Conservation (phyloP, 2,888 invertebrate species). For the Drosophila neotestacea region DNA sequence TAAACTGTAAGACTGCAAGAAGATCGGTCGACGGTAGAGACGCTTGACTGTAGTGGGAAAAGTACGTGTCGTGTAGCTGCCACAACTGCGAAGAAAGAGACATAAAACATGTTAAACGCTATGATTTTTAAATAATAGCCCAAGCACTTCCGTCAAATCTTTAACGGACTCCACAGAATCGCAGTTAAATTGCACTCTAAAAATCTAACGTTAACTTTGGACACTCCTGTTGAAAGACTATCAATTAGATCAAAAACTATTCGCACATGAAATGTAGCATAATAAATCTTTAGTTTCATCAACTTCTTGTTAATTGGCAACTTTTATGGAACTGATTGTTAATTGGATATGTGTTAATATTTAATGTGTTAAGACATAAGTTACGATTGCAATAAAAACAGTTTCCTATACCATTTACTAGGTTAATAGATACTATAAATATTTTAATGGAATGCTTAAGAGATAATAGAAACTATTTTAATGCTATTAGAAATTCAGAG, state of each 20-base stretch:
- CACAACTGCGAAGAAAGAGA: conserved; percentile 8
- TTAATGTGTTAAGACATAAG: background rate
- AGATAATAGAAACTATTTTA: too few relatives aligned
- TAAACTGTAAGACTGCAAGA: conserved; percentile 59
- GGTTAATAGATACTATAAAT: background rate
- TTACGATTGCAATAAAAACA: background rate
- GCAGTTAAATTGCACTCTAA: conserved; percentile 38
- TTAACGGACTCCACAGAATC: conserved; percentile 20
- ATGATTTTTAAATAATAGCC: conserved; percentile 38
- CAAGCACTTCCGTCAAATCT: conserved; percentile 58
- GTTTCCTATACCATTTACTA: background rate
- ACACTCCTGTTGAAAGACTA: background rate
- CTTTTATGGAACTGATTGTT: background rate
- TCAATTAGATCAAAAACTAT: background rate
- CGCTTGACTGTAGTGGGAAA: conserved; percentile 40
- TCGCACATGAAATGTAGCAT: background rate
- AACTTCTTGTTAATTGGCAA: background rate
- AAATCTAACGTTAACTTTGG: background rate
- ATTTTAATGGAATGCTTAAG: too few relatives aligned
- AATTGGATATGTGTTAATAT: conserved; percentile 3
- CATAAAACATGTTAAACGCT: conserved; percentile 42
- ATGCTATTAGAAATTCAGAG: too few relatives aligned
- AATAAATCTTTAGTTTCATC: background rate
- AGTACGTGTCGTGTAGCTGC: conserved; percentile 12
- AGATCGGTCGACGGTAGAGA: conserved; percentile 1